These are phyloP conservation scores for Promerops cafer DNA, from an alignment of 2,113 vertebrate genomes.

Conservation along the genomic window DNA sequence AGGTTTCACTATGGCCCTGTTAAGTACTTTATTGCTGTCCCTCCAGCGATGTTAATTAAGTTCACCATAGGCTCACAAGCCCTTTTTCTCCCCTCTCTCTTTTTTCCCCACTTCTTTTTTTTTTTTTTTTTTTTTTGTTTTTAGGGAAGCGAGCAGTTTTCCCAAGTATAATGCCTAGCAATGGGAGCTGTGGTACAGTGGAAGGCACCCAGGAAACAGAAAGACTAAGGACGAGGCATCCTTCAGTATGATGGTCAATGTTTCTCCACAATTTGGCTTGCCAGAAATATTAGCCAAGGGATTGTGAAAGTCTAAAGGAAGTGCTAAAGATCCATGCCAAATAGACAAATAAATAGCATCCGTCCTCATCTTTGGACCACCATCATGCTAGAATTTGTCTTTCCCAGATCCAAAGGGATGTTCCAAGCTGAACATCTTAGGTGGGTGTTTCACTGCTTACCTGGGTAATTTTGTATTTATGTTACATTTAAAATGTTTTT, in stretches of 20 bases:
- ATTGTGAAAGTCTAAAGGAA: background rate
- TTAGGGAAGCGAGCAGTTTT: background rate
- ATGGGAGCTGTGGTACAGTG: background rate
- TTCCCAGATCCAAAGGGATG: background rate
- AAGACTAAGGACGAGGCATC: background rate
- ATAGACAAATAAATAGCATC: background rate
- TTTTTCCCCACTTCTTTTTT: background rate
- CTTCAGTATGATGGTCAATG: background rate
- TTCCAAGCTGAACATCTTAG: background rate
- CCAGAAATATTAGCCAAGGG: background rate
- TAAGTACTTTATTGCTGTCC: slow-evolving; percentile 35
- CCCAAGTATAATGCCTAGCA: background rate
- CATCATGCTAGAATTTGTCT: background rate
- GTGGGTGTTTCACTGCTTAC: background rate
- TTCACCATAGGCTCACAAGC: slow-evolving; percentile 36
- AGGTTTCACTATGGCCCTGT: background rate
- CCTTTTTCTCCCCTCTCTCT: background rate
- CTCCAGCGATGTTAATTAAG: slow-evolving; percentile 52
- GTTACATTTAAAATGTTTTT: background rate
- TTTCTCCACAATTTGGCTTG: background rate
- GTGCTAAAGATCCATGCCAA: background rate
- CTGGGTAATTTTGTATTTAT: background rate
- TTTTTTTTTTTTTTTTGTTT: background rate
- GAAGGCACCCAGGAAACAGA: background rate
- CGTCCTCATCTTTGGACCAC: background rate